Conservation (phyloP, 1,140 invertebrate genomes). For the Zaprionus kolodkinae region DNA sequence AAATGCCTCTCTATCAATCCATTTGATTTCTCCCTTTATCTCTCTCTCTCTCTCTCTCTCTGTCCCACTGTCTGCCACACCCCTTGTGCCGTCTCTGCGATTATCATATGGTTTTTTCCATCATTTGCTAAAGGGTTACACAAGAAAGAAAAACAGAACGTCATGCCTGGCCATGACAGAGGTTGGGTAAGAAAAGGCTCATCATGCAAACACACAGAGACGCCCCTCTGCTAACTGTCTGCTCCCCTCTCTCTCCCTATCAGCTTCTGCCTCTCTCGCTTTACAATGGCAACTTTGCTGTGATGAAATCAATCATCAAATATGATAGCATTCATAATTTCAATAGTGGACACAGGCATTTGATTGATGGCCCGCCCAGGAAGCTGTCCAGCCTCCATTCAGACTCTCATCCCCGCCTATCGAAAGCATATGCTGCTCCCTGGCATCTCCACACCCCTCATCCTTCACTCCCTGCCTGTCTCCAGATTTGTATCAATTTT, state of each 20-base stretch:
- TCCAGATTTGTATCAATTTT: conserved; percentile 70
- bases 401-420: conserved; percentile 2
- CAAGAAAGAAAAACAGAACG: conserved; percentile 71
- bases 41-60: background rate
- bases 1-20: conserved; percentile 42
- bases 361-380: conserved; percentile 68
- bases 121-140: conserved; percentile 78
- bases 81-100: conserved; percentile 19
- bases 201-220: conserved; percentile 52
- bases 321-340: conserved; percentile 79
- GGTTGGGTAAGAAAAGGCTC: conserved; percentile 22
- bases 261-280: background rate
- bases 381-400: conserved; percentile 25
- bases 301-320: conserved; percentile 76
- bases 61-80: no score
- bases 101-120: conserved; percentile 66
- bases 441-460: no score
- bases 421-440: conserved; percentile 5
- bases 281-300: conserved; percentile 57
- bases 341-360: conserved; percentile 73
- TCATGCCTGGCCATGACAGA: conserved; percentile 60
- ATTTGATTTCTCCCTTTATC: conserved; percentile 25
- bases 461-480: conserved; percentile 13
- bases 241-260: background rate
- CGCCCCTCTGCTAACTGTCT: background rate